These are phyloP conservation scores for Menura novaehollandiae DNA, from an alignment of 2,113 vertebrate species.

Conservation along the genomic window DNA sequence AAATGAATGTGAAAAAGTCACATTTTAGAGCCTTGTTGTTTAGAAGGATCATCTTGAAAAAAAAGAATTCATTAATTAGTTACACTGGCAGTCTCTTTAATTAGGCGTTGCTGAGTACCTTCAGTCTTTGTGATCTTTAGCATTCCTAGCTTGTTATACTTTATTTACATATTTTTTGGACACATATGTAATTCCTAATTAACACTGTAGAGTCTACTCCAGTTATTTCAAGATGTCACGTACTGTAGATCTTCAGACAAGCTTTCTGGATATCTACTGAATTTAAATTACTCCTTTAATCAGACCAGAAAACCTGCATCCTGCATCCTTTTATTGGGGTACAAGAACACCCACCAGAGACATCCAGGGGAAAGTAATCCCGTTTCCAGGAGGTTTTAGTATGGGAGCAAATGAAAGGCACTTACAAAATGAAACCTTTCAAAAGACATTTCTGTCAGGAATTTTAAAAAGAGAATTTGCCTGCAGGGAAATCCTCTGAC, in stretches of 20 bases:
- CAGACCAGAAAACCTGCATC: neutral
- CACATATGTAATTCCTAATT: slow-evolving; percentile 30
- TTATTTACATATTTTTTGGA: slow-evolving; percentile 57
- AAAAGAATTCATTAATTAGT: slow-evolving; percentile 51
- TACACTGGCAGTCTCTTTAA: slow-evolving; percentile 48
- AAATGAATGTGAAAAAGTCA: neutral
- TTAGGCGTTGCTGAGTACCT: slow-evolving; percentile 34
- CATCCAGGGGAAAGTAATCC: neutral
- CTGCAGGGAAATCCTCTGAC: slow-evolving; percentile 67
- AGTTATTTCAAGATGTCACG: slow-evolving; percentile 52
- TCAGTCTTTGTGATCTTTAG: slow-evolving; percentile 54
- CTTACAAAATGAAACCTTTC: slow-evolving; percentile 52
- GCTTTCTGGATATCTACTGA: slow-evolving; percentile 19
- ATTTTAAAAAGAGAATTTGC: slow-evolving; percentile 62
- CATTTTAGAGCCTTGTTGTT: neutral
- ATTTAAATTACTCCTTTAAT: slow-evolving; percentile 49
- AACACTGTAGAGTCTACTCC: slow-evolving; percentile 27
- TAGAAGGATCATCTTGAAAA: slow-evolving; percentile 26
- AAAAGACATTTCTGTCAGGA: slow-evolving; percentile 54
- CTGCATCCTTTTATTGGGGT: neutral
- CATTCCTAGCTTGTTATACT: slow-evolving; percentile 25
- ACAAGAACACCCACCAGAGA: neutral
- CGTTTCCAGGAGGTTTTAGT: slow-evolving; percentile 17
- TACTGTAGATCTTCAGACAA: slow-evolving; percentile 6
- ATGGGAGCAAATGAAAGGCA: slow-evolving; percentile 21